Conservation (phyloP, 1,140 invertebrate genomes). For the Panulirus ornatus region DNA sequence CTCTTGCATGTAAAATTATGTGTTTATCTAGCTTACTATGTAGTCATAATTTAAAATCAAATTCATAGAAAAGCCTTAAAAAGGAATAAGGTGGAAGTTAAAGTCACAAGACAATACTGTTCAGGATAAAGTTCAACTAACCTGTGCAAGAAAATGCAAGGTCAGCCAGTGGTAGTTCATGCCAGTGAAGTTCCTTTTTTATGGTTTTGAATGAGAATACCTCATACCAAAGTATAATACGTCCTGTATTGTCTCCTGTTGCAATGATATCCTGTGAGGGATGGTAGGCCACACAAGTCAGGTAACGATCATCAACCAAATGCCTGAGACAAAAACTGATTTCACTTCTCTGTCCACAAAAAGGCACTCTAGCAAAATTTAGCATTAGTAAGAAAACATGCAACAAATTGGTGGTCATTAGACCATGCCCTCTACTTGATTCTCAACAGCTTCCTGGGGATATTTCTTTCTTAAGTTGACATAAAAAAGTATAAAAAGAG, state of each 20-base stretch:
- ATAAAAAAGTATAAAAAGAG: background rate
- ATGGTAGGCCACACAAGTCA: constrained; percentile 86
- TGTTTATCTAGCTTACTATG: too few relatives aligned
- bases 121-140: too few relatives aligned
- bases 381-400: background rate
- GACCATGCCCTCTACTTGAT: too few relatives aligned
- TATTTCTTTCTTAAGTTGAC: background rate
- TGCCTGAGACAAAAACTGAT: constrained; percentile 15
- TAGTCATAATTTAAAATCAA: too few relatives aligned
- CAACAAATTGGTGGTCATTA: too few relatives aligned
- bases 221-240: constrained; percentile 84
- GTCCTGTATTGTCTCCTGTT: constrained; percentile 85
- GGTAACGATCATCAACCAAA: constrained; percentile 69
- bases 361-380: background rate
- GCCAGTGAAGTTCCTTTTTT: constrained; percentile 88
- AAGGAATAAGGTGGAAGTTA: too few relatives aligned
- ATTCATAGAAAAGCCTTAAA: too few relatives aligned
- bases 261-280: constrained; percentile 84
- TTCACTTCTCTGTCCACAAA: background rate
- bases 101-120: too few relatives aligned
- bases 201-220: constrained; percentile 77
- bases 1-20: too few relatives aligned
- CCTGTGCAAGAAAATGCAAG: constrained; percentile 85
- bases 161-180: constrained; percentile 85
- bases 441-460: too few relatives aligned